Conservation (phyloP, 2,888 invertebrate species). For the Mechanitis messenoides region DNA sequence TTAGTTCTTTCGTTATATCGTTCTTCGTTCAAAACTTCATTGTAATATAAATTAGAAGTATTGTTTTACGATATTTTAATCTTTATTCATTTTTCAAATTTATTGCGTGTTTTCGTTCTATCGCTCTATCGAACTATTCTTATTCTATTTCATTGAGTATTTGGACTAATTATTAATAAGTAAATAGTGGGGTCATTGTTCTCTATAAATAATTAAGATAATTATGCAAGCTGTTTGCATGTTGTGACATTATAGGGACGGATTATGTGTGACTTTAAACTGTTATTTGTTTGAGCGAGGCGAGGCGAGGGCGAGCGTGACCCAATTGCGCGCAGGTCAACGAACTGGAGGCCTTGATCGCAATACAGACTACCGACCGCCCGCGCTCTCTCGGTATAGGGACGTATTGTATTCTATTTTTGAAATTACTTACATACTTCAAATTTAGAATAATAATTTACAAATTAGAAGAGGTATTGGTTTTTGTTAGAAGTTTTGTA, state of each 20-base stretch:
- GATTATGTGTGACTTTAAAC: slow-evolving; percentile 64
- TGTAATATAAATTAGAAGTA: no score
- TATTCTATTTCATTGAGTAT: no score
- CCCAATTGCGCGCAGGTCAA: slow-evolving; percentile 71
- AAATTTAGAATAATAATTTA: no score
- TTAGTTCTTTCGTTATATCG: no score
- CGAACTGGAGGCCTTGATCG: slow-evolving; percentile 76
- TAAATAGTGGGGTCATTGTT: no score
- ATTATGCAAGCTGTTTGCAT: slow-evolving; percentile 33
- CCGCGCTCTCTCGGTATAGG: slow-evolving; percentile 32
- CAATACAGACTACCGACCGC: slow-evolving; percentile 57
- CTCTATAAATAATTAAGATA: slow-evolving; percentile 21
- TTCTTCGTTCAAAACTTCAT: no score
- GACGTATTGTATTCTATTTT: slow-evolving; percentile 7
- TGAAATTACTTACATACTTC: slow-evolving; percentile 18
- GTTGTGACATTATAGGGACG: slow-evolving; percentile 62
- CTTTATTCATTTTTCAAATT: slow-evolving; percentile 26
- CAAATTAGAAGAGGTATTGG: no score
- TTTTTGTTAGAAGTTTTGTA: no score
- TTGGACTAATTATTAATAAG: no score
- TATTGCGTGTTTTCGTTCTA: slow-evolving; percentile 7
- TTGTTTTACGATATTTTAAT: no score
- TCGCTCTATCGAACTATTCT: no score
- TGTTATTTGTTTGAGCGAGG: slow-evolving; percentile 62
- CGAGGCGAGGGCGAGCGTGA: slow-evolving; percentile 49